Conservation (phyloP, 2,113 vertebrate species). For the Halichoeres trimaculatus region DNA sequence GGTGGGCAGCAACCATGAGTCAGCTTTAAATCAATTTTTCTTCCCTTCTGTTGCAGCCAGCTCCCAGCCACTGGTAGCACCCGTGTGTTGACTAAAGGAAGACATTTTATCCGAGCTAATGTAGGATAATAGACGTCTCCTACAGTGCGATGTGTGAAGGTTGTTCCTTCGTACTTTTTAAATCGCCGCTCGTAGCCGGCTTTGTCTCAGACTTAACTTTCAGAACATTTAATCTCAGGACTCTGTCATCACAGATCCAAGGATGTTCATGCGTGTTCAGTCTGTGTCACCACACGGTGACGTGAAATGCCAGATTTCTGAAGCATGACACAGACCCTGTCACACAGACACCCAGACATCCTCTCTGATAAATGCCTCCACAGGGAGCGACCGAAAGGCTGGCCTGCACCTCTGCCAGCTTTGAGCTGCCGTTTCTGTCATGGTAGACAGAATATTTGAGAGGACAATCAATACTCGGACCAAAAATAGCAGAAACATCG, state of each 20-base stretch:
- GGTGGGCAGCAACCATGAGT: not conserved
- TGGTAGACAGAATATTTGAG: not conserved
- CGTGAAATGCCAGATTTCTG: not conserved
- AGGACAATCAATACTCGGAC: not conserved
- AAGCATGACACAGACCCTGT: not conserved
- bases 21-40: conserved; percentile 2
- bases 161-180: not conserved
- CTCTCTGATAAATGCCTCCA: not conserved
- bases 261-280: not conserved
- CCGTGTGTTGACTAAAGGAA: not conserved
- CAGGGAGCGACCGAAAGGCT: too few species aligned
- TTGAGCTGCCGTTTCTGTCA: not conserved
- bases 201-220: not conserved
- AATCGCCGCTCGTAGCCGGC: too few species aligned
- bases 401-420: not conserved
- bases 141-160: not conserved
- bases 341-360: not conserved
- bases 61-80: conserved; percentile 2
- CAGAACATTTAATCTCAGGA: not conserved
- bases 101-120: not conserved
- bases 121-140: not conserved
- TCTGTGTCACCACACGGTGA: not conserved
- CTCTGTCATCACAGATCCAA: not conserved
- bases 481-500: not conserved
- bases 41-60: conserved; percentile 8